phyloP scores from a whole-genome alignment of 2,888 invertebrate species.

The Lydus trimaculatus region DNA sequence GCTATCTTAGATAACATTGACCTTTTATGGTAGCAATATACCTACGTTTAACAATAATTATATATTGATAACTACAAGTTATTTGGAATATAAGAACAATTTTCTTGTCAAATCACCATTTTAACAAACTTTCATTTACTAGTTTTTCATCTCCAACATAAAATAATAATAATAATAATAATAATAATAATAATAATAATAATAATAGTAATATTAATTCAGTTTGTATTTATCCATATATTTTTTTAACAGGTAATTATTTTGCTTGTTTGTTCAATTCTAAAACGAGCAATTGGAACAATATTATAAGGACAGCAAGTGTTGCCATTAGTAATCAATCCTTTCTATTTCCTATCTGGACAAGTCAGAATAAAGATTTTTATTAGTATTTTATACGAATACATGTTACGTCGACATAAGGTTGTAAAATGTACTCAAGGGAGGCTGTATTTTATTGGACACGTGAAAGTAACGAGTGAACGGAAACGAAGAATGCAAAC shows the following conservation, averaged over 20 bases:
- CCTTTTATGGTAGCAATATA: not conserved
- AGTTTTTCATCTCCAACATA: not conserved
- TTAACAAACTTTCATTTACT: not conserved
- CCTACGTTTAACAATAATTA: not conserved
- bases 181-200: not conserved
- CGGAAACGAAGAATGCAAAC: conserved; percentile 23
- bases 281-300: not conserved
- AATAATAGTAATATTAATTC: not conserved
- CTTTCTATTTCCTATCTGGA: conserved; percentile 24
- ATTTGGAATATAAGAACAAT: not conserved
- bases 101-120: not conserved
- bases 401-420: conserved; percentile 18
- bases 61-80: not conserved
- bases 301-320: conserved; percentile 22
- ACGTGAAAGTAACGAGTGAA: conserved; percentile 32
- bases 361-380: conserved; percentile 18
- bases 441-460: conserved; percentile 29
- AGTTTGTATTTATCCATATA: not conserved
- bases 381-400: conserved; percentile 23
- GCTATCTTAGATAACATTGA: not conserved
- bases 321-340: conserved; percentile 14
- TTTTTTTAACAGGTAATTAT: not conserved
- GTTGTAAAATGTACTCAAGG: conserved; percentile 28
- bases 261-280: not conserved
- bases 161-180: too few relatives aligned